phyloP scores from a whole-genome alignment of 35 echinoderm and acorn worm genomes.

The Anneissia japonica region DNA sequence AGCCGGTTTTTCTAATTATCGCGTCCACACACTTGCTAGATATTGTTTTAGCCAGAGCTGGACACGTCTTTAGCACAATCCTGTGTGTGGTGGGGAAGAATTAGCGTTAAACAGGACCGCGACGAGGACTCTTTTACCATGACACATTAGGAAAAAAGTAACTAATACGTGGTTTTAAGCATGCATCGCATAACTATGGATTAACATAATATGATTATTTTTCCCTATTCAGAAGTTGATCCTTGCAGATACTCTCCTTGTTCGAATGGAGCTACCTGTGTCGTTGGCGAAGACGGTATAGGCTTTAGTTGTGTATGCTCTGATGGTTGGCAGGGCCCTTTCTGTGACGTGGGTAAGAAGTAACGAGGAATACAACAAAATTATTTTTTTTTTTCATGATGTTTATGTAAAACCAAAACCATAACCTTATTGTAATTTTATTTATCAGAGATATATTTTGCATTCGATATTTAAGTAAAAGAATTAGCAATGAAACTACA shows the following conservation, averaged over 20 bases:
- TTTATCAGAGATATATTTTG: conserved; percentile 23
- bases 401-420: conserved; percentile 34
- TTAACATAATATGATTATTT: no score
- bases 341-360: conserved; percentile 39
- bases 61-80: no score
- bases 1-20: no score
- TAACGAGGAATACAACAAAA: background rate
- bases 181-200: no score
- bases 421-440: conserved; percentile 16
- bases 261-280: conserved; percentile 31
- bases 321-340: conserved; percentile 7
- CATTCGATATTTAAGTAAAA: conserved; percentile 19
- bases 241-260: background rate
- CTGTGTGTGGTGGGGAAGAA: no score
- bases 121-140: no score
- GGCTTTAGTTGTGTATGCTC: conserved; percentile 27
- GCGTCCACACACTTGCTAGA: no score
- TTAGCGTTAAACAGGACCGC: no score
- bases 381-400: conserved; percentile 28
- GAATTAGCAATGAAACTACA: conserved; percentile 32
- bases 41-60: no score
- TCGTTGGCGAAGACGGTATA: background rate
- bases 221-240: background rate
- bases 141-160: no score
- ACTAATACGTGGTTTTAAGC: no score